phyloP scores from a whole-genome alignment of 1,140 invertebrate species.

The Tribolium castaneum region DNA sequence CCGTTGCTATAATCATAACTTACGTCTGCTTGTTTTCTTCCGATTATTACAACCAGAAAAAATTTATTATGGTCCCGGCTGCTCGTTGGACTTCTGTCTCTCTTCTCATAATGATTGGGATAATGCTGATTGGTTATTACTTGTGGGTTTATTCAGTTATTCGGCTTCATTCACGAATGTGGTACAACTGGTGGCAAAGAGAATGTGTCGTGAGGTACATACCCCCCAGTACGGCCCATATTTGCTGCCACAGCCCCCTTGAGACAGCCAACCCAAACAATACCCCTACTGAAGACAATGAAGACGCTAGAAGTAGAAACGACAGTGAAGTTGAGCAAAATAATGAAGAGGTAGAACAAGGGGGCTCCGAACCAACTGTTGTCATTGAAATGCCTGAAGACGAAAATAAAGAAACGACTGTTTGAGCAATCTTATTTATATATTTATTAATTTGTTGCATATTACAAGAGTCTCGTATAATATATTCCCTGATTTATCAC shows the following conservation, averaged over 20 bases:
- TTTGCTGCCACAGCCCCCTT: neutral
- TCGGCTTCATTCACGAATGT: constrained; percentile 65
- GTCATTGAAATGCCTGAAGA: neutral
- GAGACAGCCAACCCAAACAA: constrained; percentile 5
- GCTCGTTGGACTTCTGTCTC: constrained; percentile 66
- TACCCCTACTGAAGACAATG: neutral
- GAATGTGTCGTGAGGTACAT: constrained; percentile 64
- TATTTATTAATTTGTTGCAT: neutral
- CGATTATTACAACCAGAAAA: constrained; percentile 66
- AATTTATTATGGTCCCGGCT: constrained; percentile 64
- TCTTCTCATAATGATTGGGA: constrained; percentile 64
- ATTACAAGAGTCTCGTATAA: neutral
- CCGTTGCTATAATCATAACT: constrained; percentile 65
- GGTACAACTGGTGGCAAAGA: constrained; percentile 69
- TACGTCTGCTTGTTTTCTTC: constrained; percentile 66
- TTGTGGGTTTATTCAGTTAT: constrained; percentile 66
- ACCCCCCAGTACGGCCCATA: constrained; percentile 46
- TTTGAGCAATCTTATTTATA: neutral
- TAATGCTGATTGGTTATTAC: constrained; percentile 66
- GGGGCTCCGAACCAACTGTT: neutral
- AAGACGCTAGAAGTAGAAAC: neutral
- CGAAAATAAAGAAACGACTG: neutral
- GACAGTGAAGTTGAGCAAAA: neutral
- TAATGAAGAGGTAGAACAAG: neutral
- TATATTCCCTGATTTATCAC: neutral